A percentile compares a stretch with the other conserved stretches of the same genome.
phyloP scores from a whole-genome alignment of 2,797 vertebrate genomes.

The Sphenopsis melanotis region DNA sequence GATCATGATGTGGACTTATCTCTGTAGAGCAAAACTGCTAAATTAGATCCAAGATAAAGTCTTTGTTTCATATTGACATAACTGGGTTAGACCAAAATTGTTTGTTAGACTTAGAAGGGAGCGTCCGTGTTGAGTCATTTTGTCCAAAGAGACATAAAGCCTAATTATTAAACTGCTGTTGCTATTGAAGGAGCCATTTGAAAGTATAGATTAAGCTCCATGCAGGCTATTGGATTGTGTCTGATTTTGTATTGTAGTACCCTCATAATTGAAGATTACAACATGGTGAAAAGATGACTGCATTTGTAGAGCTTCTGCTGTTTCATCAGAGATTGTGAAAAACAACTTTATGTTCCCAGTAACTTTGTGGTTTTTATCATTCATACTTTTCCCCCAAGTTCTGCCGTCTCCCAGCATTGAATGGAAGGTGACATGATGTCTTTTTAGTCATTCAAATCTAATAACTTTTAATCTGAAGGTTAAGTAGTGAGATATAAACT shows the following conservation, averaged over 20 bases:
- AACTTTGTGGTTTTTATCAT: conserved; percentile 31
- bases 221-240: neutral
- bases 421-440: conserved; percentile 74
- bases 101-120: conserved; percentile 66
- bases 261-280: neutral
- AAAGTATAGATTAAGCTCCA: conserved; percentile 11
- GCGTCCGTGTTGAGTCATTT: conserved; percentile 59
- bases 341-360: neutral
- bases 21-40: conserved; percentile 67
- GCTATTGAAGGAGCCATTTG: conserved; percentile 47
- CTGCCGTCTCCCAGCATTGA: conserved; percentile 46
- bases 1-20: conserved; percentile 67
- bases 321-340: neutral
- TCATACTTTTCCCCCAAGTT: conserved; percentile 53
- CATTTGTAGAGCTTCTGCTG: neutral
- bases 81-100: conserved; percentile 70
- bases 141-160: conserved; percentile 48
- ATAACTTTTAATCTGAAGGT: conserved; percentile 86
- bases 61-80: conserved; percentile 75
- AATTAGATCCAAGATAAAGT: conserved; percentile 69
- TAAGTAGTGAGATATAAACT: conserved; percentile 84
- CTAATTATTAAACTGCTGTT: conserved; percentile 67
- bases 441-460: conserved; percentile 81
- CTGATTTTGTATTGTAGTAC: neutral
- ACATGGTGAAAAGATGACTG: neutral